These are phyloP conservation scores for Clavelina lepadiformis DNA, from an alignment of 23 tunicate species.

Conservation along the genomic window DNA sequence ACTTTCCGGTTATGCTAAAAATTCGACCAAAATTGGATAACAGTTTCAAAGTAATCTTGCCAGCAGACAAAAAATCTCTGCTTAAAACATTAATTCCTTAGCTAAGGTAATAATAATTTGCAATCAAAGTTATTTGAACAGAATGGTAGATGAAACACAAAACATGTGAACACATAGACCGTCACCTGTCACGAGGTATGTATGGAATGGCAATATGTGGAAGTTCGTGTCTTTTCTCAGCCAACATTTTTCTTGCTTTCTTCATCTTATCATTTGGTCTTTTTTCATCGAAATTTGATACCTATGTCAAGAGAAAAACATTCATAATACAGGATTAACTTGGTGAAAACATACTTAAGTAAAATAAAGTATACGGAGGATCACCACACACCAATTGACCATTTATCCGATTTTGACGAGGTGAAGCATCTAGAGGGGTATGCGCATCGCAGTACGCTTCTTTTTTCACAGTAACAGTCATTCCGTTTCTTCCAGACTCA, in stretches of 20 bases:
- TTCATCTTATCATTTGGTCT: conserved; percentile 67
- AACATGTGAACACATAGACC: background rate
- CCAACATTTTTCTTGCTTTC: conserved; percentile 66
- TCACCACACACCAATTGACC: conserved; percentile 35
- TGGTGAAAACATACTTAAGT: too few species aligned
- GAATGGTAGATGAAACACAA: background rate
- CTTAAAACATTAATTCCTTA: too few species aligned
- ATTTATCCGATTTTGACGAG: conserved; percentile 19
- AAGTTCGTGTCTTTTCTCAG: conserved; percentile 81
- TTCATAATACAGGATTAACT: background rate
- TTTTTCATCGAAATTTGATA: conserved; percentile 3
- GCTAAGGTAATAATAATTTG: too few species aligned
- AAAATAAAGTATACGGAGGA: too few species aligned
- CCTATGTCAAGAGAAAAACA: background rate
- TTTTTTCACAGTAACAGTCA: conserved; percentile 68
- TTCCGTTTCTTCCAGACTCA: conserved; percentile 63
- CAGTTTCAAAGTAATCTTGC: too few species aligned
- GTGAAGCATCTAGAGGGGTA: conserved; percentile 78
- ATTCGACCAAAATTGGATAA: too few species aligned
- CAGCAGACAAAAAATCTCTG: too few species aligned
- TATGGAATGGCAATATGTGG: conserved; percentile 92
- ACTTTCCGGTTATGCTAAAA: too few species aligned
- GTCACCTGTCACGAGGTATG: conserved; percentile 79
- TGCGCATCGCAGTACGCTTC: conserved; percentile 92
- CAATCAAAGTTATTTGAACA: background rate